phyloP scores from a whole-genome alignment of 2,888 invertebrate genomes.

The Synergus japonicus region DNA sequence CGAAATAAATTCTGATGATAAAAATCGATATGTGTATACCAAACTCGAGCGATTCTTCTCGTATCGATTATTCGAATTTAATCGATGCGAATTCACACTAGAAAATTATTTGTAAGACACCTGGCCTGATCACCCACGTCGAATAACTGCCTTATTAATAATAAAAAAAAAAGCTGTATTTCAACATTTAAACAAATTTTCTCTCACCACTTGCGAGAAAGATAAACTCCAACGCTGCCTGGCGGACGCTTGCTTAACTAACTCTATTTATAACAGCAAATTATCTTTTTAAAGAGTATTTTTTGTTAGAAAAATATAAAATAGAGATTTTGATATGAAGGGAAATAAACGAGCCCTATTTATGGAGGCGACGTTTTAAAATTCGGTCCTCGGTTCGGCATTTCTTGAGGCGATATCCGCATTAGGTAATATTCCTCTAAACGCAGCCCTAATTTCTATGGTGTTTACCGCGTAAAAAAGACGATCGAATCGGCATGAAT shows the following conservation, averaged over 20 bases:
- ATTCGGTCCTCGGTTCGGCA: constrained; percentile 6
- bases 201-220: not conserved
- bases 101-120: constrained; percentile 14
- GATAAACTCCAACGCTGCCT: not conserved
- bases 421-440: constrained; percentile 52
- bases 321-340: not conserved
- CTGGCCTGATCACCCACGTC: not conserved
- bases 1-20: constrained; percentile 33
- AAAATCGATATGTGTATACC: constrained; percentile 18
- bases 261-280: not conserved
- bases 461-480: constrained; percentile 66
- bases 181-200: not conserved
- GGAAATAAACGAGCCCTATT: not conserved
- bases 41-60: constrained; percentile 1
- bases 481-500: constrained; percentile 67
- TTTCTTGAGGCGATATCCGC: constrained; percentile 49
- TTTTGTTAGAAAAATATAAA: not conserved
- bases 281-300: no score
- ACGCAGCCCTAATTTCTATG: constrained; percentile 61
- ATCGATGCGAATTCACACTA: constrained; percentile 19
- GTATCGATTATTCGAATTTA: constrained; percentile 28
- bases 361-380: not conserved
- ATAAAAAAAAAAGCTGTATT: not conserved
- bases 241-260: not conserved
- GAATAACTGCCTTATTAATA: not conserved